These are phyloP conservation scores for Dromaius novaehollandiae DNA, from an alignment of 2,113 vertebrate species.

Conservation along the genomic window DNA sequence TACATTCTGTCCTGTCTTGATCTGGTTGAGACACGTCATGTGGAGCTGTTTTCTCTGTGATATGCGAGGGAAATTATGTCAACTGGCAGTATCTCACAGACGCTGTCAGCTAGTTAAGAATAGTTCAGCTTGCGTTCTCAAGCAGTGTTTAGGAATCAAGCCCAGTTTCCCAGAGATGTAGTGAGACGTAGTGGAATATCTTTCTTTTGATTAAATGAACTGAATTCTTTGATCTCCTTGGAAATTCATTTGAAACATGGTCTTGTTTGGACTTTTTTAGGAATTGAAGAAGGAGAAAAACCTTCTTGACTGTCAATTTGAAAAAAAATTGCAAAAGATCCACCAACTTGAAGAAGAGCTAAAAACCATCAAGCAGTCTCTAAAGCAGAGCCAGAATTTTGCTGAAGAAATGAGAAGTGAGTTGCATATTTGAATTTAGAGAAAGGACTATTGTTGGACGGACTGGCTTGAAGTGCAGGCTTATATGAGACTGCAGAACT, in stretches of 20 bases:
- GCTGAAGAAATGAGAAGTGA: slow-evolving; percentile 87
- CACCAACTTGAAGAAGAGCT: slow-evolving; percentile 84
- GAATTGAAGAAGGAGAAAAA: slow-evolving; percentile 83
- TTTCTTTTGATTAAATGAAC: not conserved
- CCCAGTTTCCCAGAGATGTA: not conserved
- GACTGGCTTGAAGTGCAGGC: not conserved
- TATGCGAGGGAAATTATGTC: not conserved
- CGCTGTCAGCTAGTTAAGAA: not conserved
- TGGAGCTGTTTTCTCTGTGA: not conserved
- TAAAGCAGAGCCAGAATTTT: slow-evolving; percentile 80
- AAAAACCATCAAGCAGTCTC: slow-evolving; percentile 70
- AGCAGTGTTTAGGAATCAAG: not conserved
- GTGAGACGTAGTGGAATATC: not conserved
- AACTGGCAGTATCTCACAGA: not conserved
- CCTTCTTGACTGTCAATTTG: slow-evolving; percentile 72
- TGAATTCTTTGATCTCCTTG: not conserved
- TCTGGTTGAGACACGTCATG: not conserved
- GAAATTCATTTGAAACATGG: not conserved
- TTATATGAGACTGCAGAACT: not conserved
- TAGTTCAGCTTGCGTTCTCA: not conserved
- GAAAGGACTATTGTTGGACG: not conserved
- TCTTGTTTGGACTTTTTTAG: slow-evolving; percentile 64
- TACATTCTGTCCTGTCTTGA: not conserved
- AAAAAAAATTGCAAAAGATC: slow-evolving; percentile 77
- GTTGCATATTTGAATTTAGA: not conserved